Evolutionary conservation across 2,888 invertebrate species (phyloP).

Genomic region (Abrostola tripartita): DNA sequence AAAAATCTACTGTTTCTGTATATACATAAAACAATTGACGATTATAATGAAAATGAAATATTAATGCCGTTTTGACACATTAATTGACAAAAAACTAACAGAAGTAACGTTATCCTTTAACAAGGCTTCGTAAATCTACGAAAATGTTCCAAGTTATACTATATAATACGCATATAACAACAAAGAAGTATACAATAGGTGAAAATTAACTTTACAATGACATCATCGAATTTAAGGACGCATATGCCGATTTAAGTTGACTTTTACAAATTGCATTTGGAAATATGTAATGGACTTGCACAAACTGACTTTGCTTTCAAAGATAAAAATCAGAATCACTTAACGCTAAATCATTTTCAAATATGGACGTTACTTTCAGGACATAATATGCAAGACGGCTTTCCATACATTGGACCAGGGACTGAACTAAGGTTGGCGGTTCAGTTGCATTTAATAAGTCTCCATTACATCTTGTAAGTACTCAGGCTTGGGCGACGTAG

Average conservation of each 20-base stretch:
- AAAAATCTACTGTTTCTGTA: constrained; percentile 65
- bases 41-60: constrained; percentile 72
- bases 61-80: constrained; percentile 73
- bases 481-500: constrained; percentile 29
- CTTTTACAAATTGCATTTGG: constrained; percentile 59
- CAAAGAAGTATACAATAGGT: constrained; percentile 74
- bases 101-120: constrained; percentile 79
- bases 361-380: constrained; percentile 87
- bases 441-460: constrained; percentile 38
- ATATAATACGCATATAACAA: constrained; percentile 77
- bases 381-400: constrained; percentile 85
- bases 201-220: constrained; percentile 64
- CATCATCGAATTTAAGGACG: constrained; percentile 66
- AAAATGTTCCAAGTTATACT: constrained; percentile 59
- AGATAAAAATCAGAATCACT: constrained; percentile 79
- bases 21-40: constrained; percentile 81
- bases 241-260: constrained; percentile 59
- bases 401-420: constrained; percentile 72
- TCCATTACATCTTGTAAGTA: constrained; percentile 32
- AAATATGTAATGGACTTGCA: constrained; percentile 67
- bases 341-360: constrained; percentile 86
- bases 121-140: constrained; percentile 79
- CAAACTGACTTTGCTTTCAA: constrained; percentile 65
- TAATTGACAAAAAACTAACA: constrained; percentile 85
- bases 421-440: constrained; percentile 18